A percentile compares a stretch with the other conserved stretches of the same genome.
These are phyloP conservation scores for Drosophila pandora DNA, from an alignment of 1,140 invertebrate species.

Conservation along the genomic window DNA sequence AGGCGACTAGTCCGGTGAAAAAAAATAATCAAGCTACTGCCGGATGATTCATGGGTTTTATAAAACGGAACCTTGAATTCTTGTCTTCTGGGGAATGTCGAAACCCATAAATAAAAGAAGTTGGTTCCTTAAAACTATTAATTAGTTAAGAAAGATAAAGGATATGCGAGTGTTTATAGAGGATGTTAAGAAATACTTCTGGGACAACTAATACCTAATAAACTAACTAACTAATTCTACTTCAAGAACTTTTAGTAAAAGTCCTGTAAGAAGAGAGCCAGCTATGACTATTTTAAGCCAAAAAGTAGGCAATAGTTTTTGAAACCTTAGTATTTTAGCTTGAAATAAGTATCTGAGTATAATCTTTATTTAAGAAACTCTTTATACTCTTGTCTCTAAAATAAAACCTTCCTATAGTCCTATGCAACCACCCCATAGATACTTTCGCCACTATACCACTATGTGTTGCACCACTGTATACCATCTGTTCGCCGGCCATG, in stretches of 20 bases:
- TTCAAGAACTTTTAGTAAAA: too few species aligned
- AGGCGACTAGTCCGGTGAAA: not conserved
- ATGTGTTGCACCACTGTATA: too few species aligned
- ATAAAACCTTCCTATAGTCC: not conserved
- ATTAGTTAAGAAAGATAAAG: not conserved
- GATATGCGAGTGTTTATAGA: not conserved
- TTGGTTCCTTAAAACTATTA: not conserved
- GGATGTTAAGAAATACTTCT: not conserved
- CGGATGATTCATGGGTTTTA: constrained; percentile 26
- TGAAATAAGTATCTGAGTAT: too few species aligned
- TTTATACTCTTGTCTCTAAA: too few species aligned
- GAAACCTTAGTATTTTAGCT: too few species aligned
- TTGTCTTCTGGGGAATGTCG: constrained; percentile 7
- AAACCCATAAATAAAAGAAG: constrained; percentile 7
- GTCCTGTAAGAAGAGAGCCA: too few species aligned
- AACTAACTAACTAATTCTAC: too few species aligned
- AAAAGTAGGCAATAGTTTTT: too few species aligned
- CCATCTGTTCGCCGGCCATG: too few species aligned
- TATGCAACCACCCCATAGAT: not conserved
- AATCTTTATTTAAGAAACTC: too few species aligned
- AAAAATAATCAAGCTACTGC: constrained; percentile 25
- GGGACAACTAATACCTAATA: too few species aligned
- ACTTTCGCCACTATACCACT: not conserved
- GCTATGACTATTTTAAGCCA: too few species aligned
- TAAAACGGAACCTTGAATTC: not conserved